Evolutionary conservation across 2,888 invertebrate species (phyloP), one percentile per base, ranked within the genome.

Genomic region (Papilio elwesi): DNA sequence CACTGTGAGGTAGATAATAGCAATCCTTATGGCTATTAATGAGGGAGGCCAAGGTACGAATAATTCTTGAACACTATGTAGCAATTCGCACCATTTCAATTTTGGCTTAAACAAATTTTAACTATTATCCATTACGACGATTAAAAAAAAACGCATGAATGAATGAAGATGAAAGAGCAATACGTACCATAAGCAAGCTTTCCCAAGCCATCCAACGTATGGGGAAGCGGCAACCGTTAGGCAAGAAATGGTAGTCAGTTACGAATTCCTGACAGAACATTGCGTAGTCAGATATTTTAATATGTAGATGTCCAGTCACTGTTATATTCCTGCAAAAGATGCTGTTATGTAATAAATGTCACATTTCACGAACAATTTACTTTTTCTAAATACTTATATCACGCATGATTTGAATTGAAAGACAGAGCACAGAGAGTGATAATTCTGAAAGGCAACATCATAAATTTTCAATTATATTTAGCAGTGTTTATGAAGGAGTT

Each of bases 151-250:
- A 26, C 4, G 4, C 26, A 26, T 26, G 9, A 43, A 43, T 43
- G 8, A 43, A 43, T 43, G 43, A 43, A 5, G 6, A 6, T 49
- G 15, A 59, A 57, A 69, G 16, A 64, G 62, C 7, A 69, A 43
- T 26, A 87, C 93, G 94, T 89, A 97, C 97, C 95, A 97, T 90
- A 64, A 98, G 92, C 47, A 98, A 94, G 78, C 97, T 97, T 86
- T 98, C 98, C 98, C 98, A 98, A 3, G 98, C 96, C 98, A 98
- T 98, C 98, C 98, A 98, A 73, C 98, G 95, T 71, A 98, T 95
- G 0, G 98, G 98, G 74, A 98, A 92, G 76, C 97, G 95, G 5
- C 96, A 95, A 79, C 97, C 97, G 57, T 97, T 97, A 78, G 97
- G 96, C 87, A 97, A 96, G 73, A 97, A 94, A 90, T 97, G 98